Evolutionary conservation across 2,113 vertebrate genomes (phyloP).

Genomic region (Aleadryas rufinucha): DNA sequence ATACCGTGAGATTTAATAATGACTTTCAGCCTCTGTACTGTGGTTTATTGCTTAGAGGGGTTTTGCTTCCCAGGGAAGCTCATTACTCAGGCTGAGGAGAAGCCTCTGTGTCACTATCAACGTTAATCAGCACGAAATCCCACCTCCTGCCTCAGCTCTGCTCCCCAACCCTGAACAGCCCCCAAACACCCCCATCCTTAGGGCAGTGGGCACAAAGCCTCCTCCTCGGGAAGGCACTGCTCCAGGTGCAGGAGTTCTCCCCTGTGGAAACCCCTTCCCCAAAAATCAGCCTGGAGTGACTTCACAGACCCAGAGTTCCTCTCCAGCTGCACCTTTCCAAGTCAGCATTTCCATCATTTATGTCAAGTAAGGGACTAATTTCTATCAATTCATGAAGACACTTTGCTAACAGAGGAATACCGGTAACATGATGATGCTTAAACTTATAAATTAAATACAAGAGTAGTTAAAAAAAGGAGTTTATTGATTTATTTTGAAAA

Average conservation of each 20-base stretch:
- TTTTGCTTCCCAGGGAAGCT: neutral
- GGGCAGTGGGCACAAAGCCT: neutral
- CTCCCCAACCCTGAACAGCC: neutral
- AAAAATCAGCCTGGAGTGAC: neutral
- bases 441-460: neutral
- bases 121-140: neutral
- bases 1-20: neutral
- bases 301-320: neutral
- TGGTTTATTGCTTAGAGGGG: neutral
- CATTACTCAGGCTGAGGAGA: neutral
- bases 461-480: neutral
- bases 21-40: neutral
- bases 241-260: neutral
- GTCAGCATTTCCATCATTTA: neutral
- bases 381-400: neutral
- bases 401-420: neutral
- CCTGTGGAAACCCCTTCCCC: neutral
- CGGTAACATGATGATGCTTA: neutral
- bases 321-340: neutral
- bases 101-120: neutral
- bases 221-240: neutral
- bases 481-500: neutral
- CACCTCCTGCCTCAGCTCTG: neutral
- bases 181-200: neutral
- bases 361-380: neutral